A percentile compares a stretch with the other conserved stretches of the same genome.
phyloP scores from a whole-genome alignment of 2,888 invertebrate species.

The Plagodis dolabraria region DNA sequence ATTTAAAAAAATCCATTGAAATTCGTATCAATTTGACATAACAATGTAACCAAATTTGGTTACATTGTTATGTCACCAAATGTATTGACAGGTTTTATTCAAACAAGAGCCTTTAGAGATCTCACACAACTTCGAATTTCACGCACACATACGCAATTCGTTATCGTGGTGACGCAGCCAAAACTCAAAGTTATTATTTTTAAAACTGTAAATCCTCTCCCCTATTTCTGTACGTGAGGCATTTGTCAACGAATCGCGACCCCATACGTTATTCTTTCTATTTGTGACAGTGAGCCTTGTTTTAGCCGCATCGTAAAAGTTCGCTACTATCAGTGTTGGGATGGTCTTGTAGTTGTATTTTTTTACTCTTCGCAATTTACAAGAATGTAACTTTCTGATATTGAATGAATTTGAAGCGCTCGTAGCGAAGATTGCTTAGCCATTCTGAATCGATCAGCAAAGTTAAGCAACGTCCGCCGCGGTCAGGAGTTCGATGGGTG shows the following conservation, averaged over 20 bases:
- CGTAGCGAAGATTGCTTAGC: too few species aligned
- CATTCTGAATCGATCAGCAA: too few species aligned
- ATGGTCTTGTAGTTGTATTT: too few species aligned
- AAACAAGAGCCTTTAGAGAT: slow-evolving; percentile 20
- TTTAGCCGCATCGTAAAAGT: slow-evolving; percentile 19
- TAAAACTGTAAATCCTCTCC: slow-evolving; percentile 51
- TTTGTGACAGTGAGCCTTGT: slow-evolving; percentile 31
- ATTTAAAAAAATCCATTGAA: too few species aligned
- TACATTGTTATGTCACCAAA: too few species aligned
- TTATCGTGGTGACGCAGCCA: slow-evolving; percentile 51
- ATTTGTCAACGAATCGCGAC: slow-evolving; percentile 71
- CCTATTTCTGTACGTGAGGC: slow-evolving; percentile 48
- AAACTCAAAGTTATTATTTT: slow-evolving; percentile 60
- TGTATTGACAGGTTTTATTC: slow-evolving; percentile 29
- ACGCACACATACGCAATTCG: slow-evolving; percentile 46
- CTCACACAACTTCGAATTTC: slow-evolving; percentile 36
- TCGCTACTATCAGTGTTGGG: slow-evolving; percentile 8
- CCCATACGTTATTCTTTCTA: slow-evolving; percentile 45
- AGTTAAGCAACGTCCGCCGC: too few species aligned
- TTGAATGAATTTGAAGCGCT: too few species aligned
- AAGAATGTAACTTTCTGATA: too few species aligned
- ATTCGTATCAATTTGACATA: too few species aligned
- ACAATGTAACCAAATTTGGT: too few species aligned
- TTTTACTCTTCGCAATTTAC: too few species aligned
- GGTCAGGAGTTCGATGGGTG: too few species aligned